Base-by-base conservation (phyloP, 1,140 invertebrate genomes). In the Trichoplusia ni region DNA sequence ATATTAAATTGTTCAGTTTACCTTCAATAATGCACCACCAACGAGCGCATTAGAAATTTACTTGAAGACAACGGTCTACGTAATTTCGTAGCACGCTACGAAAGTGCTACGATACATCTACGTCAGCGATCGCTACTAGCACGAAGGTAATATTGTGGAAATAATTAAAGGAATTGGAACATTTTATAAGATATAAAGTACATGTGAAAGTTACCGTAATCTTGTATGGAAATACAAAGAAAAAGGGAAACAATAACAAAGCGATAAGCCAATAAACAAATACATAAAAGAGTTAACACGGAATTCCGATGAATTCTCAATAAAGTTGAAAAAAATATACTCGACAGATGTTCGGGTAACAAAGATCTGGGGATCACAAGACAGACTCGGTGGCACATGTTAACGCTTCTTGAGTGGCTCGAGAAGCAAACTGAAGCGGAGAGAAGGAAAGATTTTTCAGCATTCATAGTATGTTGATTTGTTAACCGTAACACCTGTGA, bases 291-390 rank as follows among this genome's bases (percentile, higher is more conserved):
- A 78, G 66, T 73, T 68, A 67, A 72, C 64, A 62, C 53, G 58
- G 60, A 62, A 76, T 71, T 69, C 56, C 65, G 56, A 69, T 56
- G 71, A 71, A 71, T 80, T 75, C 65, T 40, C 72, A 70, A 80
- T 81, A 74, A 78, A 84, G 77, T 82, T 80, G 77, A 77, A 79
- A 82, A 79, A 81, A 67, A 49, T 54, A 60, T 37, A 27, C 9
- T 75, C 64, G 56, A 51, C 64, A 64, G 76, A 81, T 78, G 75
- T 83, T 85, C 75, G 72, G 75, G 73, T 76, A 76, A 74, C 71
- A 77, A 75, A 81, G 76, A 85, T 83, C 77, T 75, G 65, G 67
- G 75, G 74, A 75, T 81, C 77, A 74, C 54, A 46, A 46, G 42
- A 49, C 46, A 71, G 75, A 76, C 51, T 79, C 58, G 49, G 51